Percentiles rank a stretch among this genome's conserved stretches.
phyloP scores from a whole-genome alignment of 92 coral and sea anemone species.

The Palythoa grandiflora region DNA sequence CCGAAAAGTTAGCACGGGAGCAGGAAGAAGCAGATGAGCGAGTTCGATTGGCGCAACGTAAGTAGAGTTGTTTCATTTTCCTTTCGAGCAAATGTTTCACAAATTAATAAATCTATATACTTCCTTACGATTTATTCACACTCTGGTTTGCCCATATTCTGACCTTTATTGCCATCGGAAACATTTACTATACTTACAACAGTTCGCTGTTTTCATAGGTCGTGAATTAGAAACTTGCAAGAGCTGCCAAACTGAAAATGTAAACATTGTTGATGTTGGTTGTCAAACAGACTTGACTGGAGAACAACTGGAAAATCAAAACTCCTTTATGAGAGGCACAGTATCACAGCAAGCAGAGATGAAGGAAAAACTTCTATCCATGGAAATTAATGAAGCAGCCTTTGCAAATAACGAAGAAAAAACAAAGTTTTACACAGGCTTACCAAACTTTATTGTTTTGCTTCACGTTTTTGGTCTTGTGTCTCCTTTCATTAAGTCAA shows the following conservation, averaged over 20 bases:
- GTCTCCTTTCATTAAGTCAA: constrained; percentile 14
- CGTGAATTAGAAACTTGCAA: constrained; percentile 16
- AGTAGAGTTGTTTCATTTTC: constrained; percentile 4
- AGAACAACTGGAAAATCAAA: background rate
- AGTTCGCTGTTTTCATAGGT: background rate
- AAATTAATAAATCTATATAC: background rate
- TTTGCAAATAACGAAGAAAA: background rate
- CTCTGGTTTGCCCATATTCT: background rate
- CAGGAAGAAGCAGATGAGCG: constrained; percentile 18
- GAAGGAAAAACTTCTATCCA: background rate
- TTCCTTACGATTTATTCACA: too few species aligned
- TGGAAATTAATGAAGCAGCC: background rate
- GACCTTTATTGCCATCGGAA: background rate
- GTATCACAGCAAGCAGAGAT: background rate
- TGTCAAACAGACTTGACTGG: constrained; percentile 13
- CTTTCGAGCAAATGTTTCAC: background rate
- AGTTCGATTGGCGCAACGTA: constrained; percentile 27
- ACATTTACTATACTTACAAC: background rate
- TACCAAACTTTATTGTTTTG: background rate
- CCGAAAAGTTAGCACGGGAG: constrained; percentile 12
- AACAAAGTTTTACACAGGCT: too few species aligned
- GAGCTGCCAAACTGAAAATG: constrained; percentile 20
- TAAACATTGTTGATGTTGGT: constrained; percentile 1
- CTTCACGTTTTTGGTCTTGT: constrained; percentile 39
- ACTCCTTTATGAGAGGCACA: background rate